These are phyloP conservation scores for Drosophila erecta DNA, from an alignment of 1,140 invertebrate genomes.

Conservation along the genomic window DNA sequence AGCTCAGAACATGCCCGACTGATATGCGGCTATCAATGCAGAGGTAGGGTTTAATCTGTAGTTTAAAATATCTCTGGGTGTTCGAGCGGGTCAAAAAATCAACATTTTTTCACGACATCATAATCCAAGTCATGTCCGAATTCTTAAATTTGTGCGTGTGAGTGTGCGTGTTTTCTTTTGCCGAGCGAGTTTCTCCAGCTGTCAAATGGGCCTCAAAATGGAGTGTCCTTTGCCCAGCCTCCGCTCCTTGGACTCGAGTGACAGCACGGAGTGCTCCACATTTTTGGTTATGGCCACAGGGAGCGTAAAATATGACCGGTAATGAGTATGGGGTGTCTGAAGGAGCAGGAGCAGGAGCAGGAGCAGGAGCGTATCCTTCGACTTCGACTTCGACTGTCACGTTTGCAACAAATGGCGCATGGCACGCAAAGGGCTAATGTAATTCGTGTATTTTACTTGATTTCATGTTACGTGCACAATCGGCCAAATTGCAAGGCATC, in stretches of 20 bases:
- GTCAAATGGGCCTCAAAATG: conserved; percentile 1
- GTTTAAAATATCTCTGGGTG: background rate
- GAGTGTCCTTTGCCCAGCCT: background rate
- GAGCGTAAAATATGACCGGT: conserved; percentile 13
- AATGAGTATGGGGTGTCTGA: conserved; percentile 4
- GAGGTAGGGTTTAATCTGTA: no score
- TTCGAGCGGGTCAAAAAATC: no score
- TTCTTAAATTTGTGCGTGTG: background rate
- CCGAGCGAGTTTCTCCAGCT: background rate
- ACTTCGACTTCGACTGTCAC: conserved; percentile 63
- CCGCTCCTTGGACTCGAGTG: background rate
- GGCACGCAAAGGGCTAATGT: conserved; percentile 82
- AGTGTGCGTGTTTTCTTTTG: background rate
- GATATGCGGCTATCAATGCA: no score
- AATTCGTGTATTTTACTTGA: conserved; percentile 83
- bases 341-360: background rate
- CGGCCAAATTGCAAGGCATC: conserved; percentile 71
- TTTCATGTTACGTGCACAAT: conserved; percentile 81
- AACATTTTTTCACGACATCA: background rate
- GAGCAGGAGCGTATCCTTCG: conserved; percentile 9
- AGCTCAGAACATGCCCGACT: no score
- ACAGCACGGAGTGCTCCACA: conserved; percentile 1
- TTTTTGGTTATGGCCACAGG: conserved; percentile 9
- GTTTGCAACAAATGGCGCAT: conserved; percentile 82
- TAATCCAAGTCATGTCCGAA: conserved; percentile 1